Percentiles rank a stretch among this genome's conserved stretches.
phyloP scores from a whole-genome alignment of 2,113 vertebrate species.

The Trematomus loennbergii region DNA sequence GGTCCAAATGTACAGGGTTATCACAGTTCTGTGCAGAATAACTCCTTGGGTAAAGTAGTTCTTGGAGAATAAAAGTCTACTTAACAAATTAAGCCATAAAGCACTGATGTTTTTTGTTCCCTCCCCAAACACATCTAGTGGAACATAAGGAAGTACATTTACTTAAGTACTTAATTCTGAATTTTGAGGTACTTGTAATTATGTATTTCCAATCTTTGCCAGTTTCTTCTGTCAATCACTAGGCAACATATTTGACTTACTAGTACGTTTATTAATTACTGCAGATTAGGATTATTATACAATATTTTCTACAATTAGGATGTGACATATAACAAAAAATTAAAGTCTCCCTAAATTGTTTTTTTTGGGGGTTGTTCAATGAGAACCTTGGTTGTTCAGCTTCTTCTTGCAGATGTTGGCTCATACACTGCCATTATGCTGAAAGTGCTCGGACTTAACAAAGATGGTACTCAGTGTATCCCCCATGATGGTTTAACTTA shows the following conservation, averaged over 20 bases:
- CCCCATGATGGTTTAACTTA: slow-evolving; percentile 41
- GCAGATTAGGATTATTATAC: too few species aligned
- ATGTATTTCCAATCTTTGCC: too few species aligned
- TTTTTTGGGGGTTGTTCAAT: too few species aligned
- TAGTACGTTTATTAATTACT: too few species aligned
- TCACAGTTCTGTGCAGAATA: slow-evolving; percentile 2
- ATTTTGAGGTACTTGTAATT: too few species aligned
- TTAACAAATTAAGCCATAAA: not conserved
- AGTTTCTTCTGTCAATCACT: too few species aligned
- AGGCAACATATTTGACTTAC: too few species aligned
- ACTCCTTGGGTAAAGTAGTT: not conserved
- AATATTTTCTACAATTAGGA: too few species aligned
- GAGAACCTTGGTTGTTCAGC: not conserved
- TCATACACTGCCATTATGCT: slow-evolving; percentile 1
- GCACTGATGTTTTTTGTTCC: not conserved
- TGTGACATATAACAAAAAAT: too few species aligned
- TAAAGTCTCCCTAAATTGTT: too few species aligned
- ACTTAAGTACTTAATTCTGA: too few species aligned
- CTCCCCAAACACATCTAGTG: not conserved
- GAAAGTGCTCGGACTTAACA: slow-evolving; percentile 23
- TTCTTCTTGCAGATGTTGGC: not conserved
- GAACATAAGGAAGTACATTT: not conserved
- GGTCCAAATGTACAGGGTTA: slow-evolving; percentile 10
- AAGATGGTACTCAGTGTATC: slow-evolving; percentile 11
- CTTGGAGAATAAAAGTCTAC: not conserved